Base-by-base conservation (phyloP, 1,140 invertebrate species). In the Coenobita brevimanus region DNA sequence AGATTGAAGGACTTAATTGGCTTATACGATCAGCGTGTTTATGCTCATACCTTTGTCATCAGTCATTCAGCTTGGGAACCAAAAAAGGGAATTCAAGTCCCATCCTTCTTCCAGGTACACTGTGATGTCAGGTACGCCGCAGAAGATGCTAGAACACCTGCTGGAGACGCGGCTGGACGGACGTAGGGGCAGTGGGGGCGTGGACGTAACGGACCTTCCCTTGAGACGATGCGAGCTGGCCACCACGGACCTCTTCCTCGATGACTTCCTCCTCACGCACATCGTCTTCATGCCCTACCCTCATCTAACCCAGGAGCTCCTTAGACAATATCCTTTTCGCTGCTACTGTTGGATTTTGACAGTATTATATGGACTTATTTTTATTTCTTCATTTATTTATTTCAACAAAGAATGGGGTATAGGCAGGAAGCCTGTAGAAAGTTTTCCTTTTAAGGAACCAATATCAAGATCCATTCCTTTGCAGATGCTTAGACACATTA, bases 211-310 rank as follows among this genome's bases (percentile, higher is more conserved):
- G 38, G 91, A 92, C 3, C 82, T 92, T 8, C 90, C 91, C 43
- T 30, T 89, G 33, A 67, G 88, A 30, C 81, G 88, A 15, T 84
- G 79, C 10, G 89, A 88, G 24, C 57, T 90, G 24, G 91, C 92
- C 4, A 92, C 92, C 62, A 89, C 92, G 8, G 96, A 97, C 93
- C 94, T 95, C 78, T 96, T 97, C 91, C 93, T 97, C 60, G 96
- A 97, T 92, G 97, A 97, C 92, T 97, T 97, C 92, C 93, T 97
- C 62, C 93, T 97, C 21, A 97, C 97, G n/a, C 96, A 97, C 92
- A 95, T 97, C 79, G 95, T 97, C 73, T 97, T 96, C 92, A 96
- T 97, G 94, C 95, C 96, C 17, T 95, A 95, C 75, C 95, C 96
- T 88, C 94, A 96, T 89, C 93, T 97, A 73, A 95, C 96, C 91